These are phyloP conservation scores for Pedicia rivosa DNA, from an alignment of 2,888 invertebrate genomes.

Conservation along the genomic window DNA sequence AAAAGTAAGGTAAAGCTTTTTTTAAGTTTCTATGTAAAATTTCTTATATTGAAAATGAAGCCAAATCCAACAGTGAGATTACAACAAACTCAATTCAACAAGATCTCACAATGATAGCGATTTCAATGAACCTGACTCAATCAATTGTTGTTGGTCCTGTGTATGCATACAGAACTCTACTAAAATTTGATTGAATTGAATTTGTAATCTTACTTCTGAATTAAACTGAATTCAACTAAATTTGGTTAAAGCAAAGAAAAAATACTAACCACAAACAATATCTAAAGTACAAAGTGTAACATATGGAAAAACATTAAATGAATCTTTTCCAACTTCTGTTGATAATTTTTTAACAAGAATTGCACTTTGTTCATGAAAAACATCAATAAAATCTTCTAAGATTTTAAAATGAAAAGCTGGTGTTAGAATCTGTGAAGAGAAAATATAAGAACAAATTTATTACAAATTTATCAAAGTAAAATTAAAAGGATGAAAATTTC, in stretches of 20 bases:
- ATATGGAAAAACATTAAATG: constrained; percentile 42
- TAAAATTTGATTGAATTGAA: too few species aligned
- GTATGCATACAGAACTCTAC: too few species aligned
- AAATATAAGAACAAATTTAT: constrained; percentile 1
- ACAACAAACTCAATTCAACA: too few species aligned
- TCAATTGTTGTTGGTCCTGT: too few species aligned
- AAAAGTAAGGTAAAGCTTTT: too few species aligned
- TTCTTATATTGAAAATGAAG: too few species aligned
- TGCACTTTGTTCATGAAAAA: constrained; percentile 43
- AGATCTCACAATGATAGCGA: too few species aligned
- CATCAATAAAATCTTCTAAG: constrained; percentile 45
- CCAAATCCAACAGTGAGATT: too few species aligned
- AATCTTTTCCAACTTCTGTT: constrained; percentile 23
- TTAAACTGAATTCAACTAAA: too few species aligned
- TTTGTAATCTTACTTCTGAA: too few species aligned
- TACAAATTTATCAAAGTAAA: background rate
- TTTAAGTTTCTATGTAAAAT: too few species aligned
- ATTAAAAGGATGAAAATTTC: background rate
- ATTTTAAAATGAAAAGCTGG: constrained; percentile 56
- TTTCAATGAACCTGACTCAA: too few species aligned
- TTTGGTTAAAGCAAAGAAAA: background rate
- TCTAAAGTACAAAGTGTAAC: constrained; percentile 45
- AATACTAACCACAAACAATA: constrained; percentile 42
- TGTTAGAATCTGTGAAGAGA: constrained; percentile 34
- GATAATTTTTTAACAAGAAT: constrained; percentile 36